Percentiles rank a stretch among this genome's conserved stretches.
phyloP scores from a whole-genome alignment of 2,113 vertebrate species.

The Coryphaenoides rupestris region DNA sequence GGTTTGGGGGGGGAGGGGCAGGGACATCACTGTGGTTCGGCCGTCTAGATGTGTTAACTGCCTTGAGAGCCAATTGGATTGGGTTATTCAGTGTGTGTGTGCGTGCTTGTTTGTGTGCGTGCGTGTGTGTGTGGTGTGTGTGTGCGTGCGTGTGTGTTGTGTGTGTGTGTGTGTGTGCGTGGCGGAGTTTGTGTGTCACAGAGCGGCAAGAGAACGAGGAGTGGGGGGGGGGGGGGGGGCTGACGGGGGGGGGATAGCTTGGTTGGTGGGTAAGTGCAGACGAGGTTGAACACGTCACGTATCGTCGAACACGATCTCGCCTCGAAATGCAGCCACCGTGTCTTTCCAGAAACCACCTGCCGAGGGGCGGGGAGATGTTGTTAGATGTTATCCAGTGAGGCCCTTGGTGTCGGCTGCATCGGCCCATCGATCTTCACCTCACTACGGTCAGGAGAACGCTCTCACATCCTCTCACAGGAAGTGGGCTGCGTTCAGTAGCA shows the following conservation, averaged over 20 bases:
- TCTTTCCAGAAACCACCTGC: slow-evolving; percentile 11
- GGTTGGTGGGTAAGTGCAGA: slow-evolving; percentile 21
- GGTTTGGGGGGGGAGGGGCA: too few relatives aligned
- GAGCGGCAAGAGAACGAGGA: too few relatives aligned
- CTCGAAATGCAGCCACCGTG: not conserved
- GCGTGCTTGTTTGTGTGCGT: slow-evolving; percentile 24
- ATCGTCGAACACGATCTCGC: not conserved
- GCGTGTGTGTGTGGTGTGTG: slow-evolving; percentile 2
- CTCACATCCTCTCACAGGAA: slow-evolving; percentile 51
- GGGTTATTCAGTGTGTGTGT: slow-evolving; percentile 3
- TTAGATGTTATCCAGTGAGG: slow-evolving; percentile 30
- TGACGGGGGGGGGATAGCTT: too few relatives aligned
- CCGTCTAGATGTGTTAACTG: slow-evolving; percentile 27
- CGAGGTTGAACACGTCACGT: slow-evolving; percentile 29
- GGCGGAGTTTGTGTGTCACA: too few relatives aligned
- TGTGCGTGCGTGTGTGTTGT: not conserved
- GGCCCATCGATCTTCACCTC: slow-evolving; percentile 46
- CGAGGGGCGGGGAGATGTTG: not conserved
- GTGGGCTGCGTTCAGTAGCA: slow-evolving; percentile 39
- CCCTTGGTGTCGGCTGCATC: not conserved
- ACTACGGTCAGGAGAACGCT: slow-evolving; percentile 36
- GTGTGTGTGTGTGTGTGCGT: not conserved
- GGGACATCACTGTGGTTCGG: slow-evolving; percentile 39
- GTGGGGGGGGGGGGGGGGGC: too few relatives aligned
- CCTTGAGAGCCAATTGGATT: slow-evolving; percentile 12